Evolutionary conservation across 2,113 vertebrate species (phyloP), one percentile per base, ranked within the genome.

Genomic region (Pholis gunnellus): DNA sequence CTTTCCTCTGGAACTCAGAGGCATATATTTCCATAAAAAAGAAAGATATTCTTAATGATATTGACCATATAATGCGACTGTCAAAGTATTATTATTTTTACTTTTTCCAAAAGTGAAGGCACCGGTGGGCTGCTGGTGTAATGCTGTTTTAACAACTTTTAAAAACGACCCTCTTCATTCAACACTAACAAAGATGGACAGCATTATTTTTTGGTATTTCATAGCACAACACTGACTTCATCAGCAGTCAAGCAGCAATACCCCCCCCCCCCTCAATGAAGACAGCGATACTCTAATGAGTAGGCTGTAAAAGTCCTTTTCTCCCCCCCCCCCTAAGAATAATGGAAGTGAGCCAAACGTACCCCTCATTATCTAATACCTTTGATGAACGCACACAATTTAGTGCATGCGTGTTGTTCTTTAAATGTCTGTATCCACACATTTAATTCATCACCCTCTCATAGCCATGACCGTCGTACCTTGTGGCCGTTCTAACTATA

Each of bases 401-500:
- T 15, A 73, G 22, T n/a, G 48, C 40, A 4, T 9, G 22, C 10
- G 27, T 6, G 13, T 14, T 14, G 42, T 78, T 64, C 31, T 68
- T 60, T 31, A 72, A 54, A 52, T 29, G 5, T 67, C 71, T 74
- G 57, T 54, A 46, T 57, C 67, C 67, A 59, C 70, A 70, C 82
- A 69, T 59, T 56, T 17, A 11, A 48, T 56, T 27, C 15, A 25
- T 72, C 75, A 40, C 57, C 54, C 56, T 20, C 67, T 48, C 65
- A 25, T 52, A 36, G 25, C 50, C 65, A 46, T 18, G 18, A 42
- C 56, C 60, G 18, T 40, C 15, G 20, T 54, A 84, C 75, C 79
- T 44, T 59, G 80, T 61, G 46, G 76, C 87, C 79, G 54, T 70
- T 82, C 65, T 54, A 36, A 52, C 65, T 68, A 44, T 38, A 61